Conservation (phyloP, 2,888 invertebrate genomes). For the Coecobrya sp. region DNA sequence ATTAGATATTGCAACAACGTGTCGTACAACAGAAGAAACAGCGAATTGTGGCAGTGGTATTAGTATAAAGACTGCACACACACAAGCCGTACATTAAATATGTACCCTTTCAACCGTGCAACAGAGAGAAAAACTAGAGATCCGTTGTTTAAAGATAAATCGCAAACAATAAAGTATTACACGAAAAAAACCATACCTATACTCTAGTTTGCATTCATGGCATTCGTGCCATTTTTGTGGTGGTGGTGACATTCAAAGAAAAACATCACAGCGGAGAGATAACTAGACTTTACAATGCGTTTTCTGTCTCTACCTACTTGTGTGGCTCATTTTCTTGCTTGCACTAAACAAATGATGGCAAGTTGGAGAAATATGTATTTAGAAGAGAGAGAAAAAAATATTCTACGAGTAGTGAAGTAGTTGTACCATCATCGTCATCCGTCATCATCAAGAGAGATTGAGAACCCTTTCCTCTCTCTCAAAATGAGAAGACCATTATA, state of each 20-base stretch:
- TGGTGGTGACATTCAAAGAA: neutral
- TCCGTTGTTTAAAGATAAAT: conserved; percentile 32
- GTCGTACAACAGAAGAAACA: conserved; percentile 38
- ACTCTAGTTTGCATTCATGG: neutral
- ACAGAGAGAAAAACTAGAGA: conserved; percentile 24
- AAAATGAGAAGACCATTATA: conserved; percentile 19
- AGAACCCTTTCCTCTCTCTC: neutral
- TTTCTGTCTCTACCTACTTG: conserved; percentile 9
- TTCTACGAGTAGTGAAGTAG: neutral
- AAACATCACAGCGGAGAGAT: neutral
- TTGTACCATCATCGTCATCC: neutral
- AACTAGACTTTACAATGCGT: neutral
- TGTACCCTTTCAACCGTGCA: conserved; percentile 22
- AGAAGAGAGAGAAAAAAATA: neutral
- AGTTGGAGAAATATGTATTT: neutral
- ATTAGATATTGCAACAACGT: conserved; percentile 73
- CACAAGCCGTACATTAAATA: neutral
- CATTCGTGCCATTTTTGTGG: conserved; percentile 1
- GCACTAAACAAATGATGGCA: conserved; percentile 20
- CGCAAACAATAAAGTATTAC: conserved; percentile 12
- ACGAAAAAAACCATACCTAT: neutral
- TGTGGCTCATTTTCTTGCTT: conserved; percentile 13
- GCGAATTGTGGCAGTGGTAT: conserved; percentile 15
- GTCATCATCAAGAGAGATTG: conserved; percentile 29
- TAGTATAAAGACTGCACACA: conserved; percentile 13